phyloP scores from a whole-genome alignment of 2,888 invertebrate species.

The Mylabris sibirica region DNA sequence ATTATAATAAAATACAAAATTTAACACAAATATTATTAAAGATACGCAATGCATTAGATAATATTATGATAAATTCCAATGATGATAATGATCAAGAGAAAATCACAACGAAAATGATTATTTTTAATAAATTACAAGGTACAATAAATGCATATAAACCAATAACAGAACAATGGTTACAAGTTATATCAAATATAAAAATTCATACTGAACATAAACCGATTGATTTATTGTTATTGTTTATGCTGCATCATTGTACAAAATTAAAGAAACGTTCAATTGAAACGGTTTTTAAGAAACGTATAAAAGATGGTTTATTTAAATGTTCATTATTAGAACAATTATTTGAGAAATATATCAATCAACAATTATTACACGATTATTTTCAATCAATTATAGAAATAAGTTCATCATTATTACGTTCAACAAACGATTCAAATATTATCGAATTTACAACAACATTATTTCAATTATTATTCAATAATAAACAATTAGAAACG shows the following conservation, averaged over 20 bases:
- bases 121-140: slow-evolving; percentile 67
- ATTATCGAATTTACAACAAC: slow-evolving; percentile 68
- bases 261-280: slow-evolving; percentile 69
- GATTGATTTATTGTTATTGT: slow-evolving; percentile 72
- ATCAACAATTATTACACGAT: slow-evolving; percentile 61
- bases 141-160: slow-evolving; percentile 65
- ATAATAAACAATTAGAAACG: slow-evolving; percentile 45
- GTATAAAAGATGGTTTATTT: slow-evolving; percentile 69
- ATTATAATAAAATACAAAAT: slow-evolving; percentile 53
- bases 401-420: slow-evolving; percentile 66
- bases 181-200: slow-evolving; percentile 65
- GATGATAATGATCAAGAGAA: slow-evolving; percentile 61
- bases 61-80: slow-evolving; percentile 56
- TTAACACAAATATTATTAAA: slow-evolving; percentile 48
- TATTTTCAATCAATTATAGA: slow-evolving; percentile 66
- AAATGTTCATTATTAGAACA: slow-evolving; percentile 67
- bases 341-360: slow-evolving; percentile 65
- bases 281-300: slow-evolving; percentile 70
- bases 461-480: slow-evolving; percentile 66
- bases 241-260: slow-evolving; percentile 70
- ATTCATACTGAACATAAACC: slow-evolving; percentile 67
- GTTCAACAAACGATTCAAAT: slow-evolving; percentile 61
- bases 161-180: slow-evolving; percentile 67
- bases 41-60: slow-evolving; percentile 64
- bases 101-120: slow-evolving; percentile 68